Base-by-base conservation (phyloP, 2,888 invertebrate genomes). In the Hirudinaria manillensis region DNA sequence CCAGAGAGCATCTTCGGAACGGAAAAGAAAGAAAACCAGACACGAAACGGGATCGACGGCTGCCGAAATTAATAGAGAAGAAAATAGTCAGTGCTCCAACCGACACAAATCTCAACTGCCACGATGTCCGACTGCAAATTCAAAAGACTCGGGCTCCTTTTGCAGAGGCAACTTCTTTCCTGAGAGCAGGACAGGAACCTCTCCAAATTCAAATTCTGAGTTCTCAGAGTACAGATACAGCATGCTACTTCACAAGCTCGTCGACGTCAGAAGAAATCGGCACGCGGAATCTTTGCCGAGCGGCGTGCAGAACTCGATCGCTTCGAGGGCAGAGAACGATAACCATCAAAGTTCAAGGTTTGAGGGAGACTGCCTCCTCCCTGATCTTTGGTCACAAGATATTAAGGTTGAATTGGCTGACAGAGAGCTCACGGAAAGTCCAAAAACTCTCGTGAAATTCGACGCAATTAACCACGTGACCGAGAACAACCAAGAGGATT, bases 191-290 rank as follows among this genome's bases (percentile, higher is more conserved):
- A 68, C 32, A 6, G 68, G 36, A 13, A 34, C 16, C 32, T 68
- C 68, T 3, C 68, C 68, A n/a, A 32, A n/a, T 10, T 32, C 68
- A 29, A 34, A 36, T 32, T 16, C 32, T n/a, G 68, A 68, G 7
- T 68, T 68, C 68, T 29, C 21, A n/a, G 68, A 68, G 21, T 68
- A 68, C 36, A 32, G 68, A 29, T 68, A 34, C 68, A 68, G 68
- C 36, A 29, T 68, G 36, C 36, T 68, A 34, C 68, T 68, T 6
- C 68, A 68, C 36, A 68, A 68, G 36, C 36, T 68, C 10, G 68
- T 68, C 21, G 68, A 36, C 13, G 68, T 68, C 3, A 29, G 68
- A n/a, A 24, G 36, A n/a, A 68, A 68, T 21, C 68, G 34, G 36
- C 6, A 68, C 29, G 29, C 10, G 4, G 68, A 68, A 21, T 45